A percentile compares a stretch with the other conserved stretches of the same genome.
These are phyloP conservation scores for Octodonta nipae DNA, from an alignment of 2,888 invertebrate genomes.

Conservation along the genomic window DNA sequence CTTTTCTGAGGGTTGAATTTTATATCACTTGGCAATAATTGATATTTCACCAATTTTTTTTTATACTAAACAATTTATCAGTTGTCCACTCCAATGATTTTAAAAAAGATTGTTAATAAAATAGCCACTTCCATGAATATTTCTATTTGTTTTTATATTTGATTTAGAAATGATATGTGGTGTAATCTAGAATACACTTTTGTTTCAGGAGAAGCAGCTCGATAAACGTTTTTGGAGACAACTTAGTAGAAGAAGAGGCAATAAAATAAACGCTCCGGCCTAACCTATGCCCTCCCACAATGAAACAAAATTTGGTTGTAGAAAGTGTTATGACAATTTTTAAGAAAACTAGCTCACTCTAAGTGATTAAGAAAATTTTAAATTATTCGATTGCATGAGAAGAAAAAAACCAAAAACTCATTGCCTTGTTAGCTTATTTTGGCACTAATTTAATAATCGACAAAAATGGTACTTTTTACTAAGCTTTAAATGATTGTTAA, in stretches of 20 bases:
- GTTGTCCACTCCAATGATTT: no score
- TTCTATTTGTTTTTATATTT: no score
- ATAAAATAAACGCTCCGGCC: conserved; percentile 24
- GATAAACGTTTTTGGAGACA: conserved; percentile 72
- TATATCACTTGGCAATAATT: no score
- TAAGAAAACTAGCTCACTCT: conserved; percentile 1
- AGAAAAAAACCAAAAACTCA: neutral
- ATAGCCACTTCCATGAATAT: no score
- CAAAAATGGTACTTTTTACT: conserved; percentile 14
- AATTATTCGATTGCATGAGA: neutral
- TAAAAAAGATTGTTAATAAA: no score
- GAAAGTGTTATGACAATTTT: conserved; percentile 2
- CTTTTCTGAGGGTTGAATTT: no score
- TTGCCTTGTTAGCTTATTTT: conserved; percentile 8
- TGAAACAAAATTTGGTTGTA: neutral
- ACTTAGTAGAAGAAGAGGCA: conserved; percentile 52
- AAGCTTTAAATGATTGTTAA: conserved; percentile 19
- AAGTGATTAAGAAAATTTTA: neutral
- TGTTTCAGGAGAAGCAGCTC: conserved; percentile 57
- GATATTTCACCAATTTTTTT: no score
- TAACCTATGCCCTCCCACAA: no score
- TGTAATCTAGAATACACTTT: no score
- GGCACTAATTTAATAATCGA: conserved; percentile 20
- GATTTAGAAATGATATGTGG: no score
- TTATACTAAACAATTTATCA: no score